A percentile compares a stretch with the other conserved stretches of the same genome.
Evolutionary conservation across 2,888 invertebrate genomes (phyloP).

Genomic region (Polymixis flavicincta): DNA sequence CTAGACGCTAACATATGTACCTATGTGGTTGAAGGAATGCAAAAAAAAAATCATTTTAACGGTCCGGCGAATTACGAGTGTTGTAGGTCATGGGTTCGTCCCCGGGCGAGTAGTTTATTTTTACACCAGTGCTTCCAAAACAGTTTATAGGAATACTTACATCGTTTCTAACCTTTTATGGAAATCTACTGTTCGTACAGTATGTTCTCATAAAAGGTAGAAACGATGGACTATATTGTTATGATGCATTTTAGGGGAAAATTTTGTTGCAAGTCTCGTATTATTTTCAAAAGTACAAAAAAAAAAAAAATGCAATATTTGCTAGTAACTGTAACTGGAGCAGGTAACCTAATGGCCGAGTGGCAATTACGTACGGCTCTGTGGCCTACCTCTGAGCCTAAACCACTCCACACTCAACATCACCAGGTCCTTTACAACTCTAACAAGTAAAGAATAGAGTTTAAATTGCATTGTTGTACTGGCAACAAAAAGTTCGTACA

Average conservation of each 20-base stretch:
- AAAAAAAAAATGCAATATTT: too few relatives aligned
- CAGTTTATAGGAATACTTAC: background rate
- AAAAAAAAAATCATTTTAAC: background rate
- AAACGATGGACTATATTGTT: background rate
- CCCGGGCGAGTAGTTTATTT: background rate
- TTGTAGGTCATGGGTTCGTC: background rate
- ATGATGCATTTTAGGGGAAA: background rate
- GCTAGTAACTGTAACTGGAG: slow-evolving; percentile 67
- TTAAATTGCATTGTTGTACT: slow-evolving; percentile 71
- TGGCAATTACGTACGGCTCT: slow-evolving; percentile 64
- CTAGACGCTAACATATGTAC: too few relatives aligned
- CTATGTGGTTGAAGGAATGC: background rate
- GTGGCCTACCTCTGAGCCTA: slow-evolving; percentile 52
- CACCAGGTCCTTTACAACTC: slow-evolving; percentile 37
- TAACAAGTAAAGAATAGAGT: slow-evolving; percentile 64
- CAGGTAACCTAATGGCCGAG: slow-evolving; percentile 77
- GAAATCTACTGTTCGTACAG: background rate
- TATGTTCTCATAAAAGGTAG: too few relatives aligned
- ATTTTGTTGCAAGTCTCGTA: slow-evolving; percentile 23
- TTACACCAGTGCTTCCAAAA: background rate
- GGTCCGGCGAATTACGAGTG: background rate
- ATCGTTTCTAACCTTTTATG: background rate
- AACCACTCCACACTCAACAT: slow-evolving; percentile 27
- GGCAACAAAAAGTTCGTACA: slow-evolving; percentile 71
- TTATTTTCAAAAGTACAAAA: slow-evolving; percentile 56